These are phyloP conservation scores for Caenorhabditis auriculariae DNA, from an alignment of 2,888 invertebrate genomes.

Conservation along the genomic window DNA sequence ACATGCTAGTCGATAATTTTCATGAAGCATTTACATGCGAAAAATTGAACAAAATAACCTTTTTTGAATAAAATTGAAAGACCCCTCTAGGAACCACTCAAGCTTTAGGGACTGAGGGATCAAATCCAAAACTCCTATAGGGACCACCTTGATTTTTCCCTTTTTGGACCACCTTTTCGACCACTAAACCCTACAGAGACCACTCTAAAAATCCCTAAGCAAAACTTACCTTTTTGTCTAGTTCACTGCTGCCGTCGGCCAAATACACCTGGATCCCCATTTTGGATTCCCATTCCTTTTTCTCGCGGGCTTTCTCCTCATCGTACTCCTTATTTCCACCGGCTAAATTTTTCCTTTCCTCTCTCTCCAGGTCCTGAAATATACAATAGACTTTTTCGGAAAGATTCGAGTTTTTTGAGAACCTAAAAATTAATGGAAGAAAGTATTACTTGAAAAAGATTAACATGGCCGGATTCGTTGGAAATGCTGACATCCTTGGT, in stretches of 20 bases:
- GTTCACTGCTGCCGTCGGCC: slow-evolving; percentile 72
- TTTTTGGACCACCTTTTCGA: too few species aligned
- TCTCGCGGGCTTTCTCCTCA: slow-evolving; percentile 83
- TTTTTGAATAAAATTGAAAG: too few species aligned
- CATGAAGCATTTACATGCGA: too few species aligned
- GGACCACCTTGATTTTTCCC: too few species aligned
- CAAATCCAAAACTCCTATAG: too few species aligned
- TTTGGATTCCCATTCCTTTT: slow-evolving; percentile 91
- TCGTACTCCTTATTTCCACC: slow-evolving; percentile 80
- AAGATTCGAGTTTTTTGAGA: not conserved
- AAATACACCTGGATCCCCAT: slow-evolving; percentile 93
- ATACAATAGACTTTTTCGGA: not conserved
- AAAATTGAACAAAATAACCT: too few species aligned
- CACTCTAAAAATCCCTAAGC: too few species aligned
- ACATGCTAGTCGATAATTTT: too few species aligned
- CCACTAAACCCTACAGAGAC: too few species aligned
- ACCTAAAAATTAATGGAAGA: not conserved
- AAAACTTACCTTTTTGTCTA: slow-evolving; percentile 65
- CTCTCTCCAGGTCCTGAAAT: slow-evolving; percentile 62
- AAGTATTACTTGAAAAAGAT: slow-evolving; percentile 74
- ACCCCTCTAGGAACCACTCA: too few species aligned
- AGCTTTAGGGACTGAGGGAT: too few species aligned
- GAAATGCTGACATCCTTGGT: slow-evolving; percentile 27
- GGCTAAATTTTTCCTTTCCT: slow-evolving; percentile 53
- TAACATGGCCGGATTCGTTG: slow-evolving; percentile 72